Base-by-base conservation (phyloP, 23 tunicate genomes). In the Corella eumyota region DNA sequence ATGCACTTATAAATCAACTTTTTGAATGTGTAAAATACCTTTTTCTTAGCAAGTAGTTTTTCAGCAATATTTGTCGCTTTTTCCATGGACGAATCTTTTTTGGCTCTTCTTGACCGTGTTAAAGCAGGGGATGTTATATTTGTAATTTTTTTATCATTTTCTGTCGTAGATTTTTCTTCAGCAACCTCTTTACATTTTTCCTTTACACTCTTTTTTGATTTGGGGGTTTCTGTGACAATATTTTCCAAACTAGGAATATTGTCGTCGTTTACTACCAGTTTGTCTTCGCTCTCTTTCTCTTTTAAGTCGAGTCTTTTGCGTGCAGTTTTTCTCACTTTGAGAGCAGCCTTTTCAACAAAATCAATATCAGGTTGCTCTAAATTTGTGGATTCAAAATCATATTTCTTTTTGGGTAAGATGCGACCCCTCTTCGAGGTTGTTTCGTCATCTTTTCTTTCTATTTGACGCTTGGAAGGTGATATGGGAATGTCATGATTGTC, bases 31-130 rank as follows among this genome's bases (percentile, higher is more conserved):
- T 6, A 15, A 20, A 7, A 25, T 32, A 69, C 74, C 56, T 40
- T 60, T 71, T 59, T 71, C 77, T 71, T 71, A 45, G 66, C 58
- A 15, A 71, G 56, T 9, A 71, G 33, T 45, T 71, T 60, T 34
- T 71, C 58, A 1, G 77, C 77, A 24, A 71, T 45, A 27, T 57
- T 60, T 21, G 25, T 31, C 26, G 67, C 49, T 35, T 71, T 71
- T 24, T 44, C 21, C 29, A 60, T 44, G n/a, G n/a, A n/a, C n/a
- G n/a, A n/a, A n/a, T n/a, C n/a, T 19, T 58, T 25, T 0, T 44
- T 45, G 4, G 20, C 34, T 52, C 45, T 4, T 3, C 63, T n/a
- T 15, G 44, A 35, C 37, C 51, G 6, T n/a, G n/a, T n/a, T n/a
- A n/a, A n/a, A n/a, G n/a, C n/a, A n/a, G 56, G 37, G 6, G 60